Evolutionary conservation across 2,113 vertebrate species (phyloP), one percentile per base, ranked within the genome.

Genomic region (Lepisosteus osseus): DNA sequence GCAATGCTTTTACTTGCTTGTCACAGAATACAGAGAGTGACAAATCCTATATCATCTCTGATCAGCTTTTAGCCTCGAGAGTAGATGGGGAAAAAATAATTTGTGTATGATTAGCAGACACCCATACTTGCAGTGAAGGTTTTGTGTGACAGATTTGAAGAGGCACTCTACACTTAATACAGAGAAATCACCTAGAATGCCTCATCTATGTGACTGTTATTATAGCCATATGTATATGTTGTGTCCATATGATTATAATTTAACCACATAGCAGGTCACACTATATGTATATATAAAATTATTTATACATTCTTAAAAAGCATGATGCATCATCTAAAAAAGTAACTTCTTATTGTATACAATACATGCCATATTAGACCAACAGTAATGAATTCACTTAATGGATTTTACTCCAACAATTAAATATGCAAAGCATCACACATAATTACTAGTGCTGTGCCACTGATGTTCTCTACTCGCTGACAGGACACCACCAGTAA

Each of bases 51-150:
- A 54, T 12, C 66, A 7, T 29, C 66, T 15, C 66, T 29, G 51
- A 68, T 68, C 66, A 67, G 66, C 66, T 51, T 40, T 67, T 47
- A 67, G 15, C 47, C 15, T 6, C 14, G 40, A 3, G 44, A 42
- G 65, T 55, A 6, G 15, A 29, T 7, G 42, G 63, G 29, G 4
- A 40, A 12, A 29, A n/a, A 68, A 54, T 54, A 15, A 17, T 54
- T 43, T 54, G 65, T 13, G n/a, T 44, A 54, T 44, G n/a, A 68
- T 55, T 68, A 55, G 45, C n/a, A 41, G 29, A 68, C 66, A 68
- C 45, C n/a, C 13, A 47, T 47, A 8, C 47, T 40, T 12, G 43
- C 44, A 51, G n/a, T 3, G 15, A 54, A 13, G 7, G n/a, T 55
- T 51, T 68, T 51, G 4, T 12, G 13, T 59, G 56, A 14, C 1